Base-by-base conservation (phyloP, 2,888 invertebrate genomes). In the Drosophila vallismaia region DNA sequence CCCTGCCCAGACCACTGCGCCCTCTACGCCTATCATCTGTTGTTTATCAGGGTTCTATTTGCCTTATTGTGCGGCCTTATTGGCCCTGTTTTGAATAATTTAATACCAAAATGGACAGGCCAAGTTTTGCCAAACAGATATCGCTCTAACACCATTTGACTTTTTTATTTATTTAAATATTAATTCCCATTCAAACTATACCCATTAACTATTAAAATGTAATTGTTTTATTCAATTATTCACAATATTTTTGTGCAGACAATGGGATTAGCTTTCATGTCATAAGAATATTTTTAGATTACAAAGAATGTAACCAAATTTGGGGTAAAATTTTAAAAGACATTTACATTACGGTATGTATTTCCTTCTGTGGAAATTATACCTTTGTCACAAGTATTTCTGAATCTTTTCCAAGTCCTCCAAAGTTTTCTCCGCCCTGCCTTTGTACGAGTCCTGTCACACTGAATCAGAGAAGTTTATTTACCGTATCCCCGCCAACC, bases 101-200 rank as follows among this genome's bases (percentile, higher is more conserved):
- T 63, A 75, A 58, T 64, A 58, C 71, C 26, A 58, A 75, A 75
- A 71, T 66, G 74, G 75, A 44, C 49, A 45, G 53, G 55, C 58
- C 74, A 56, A 48, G 64, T 58, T 58, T 50, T 26, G 19, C n/a
- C 49, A 49, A 46, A 24, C 31, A 42, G 42, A 19, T n/a, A 42
- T 6, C 14, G n/a, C 19, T 19, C 19, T 19, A 19, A 19, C 19
- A 19, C 19, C 19, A 14, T 36, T 36, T 28, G 28, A 5, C 28
- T 28, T 28, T 3, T 28, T 28, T 28, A 28, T 28, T 28, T 19
- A 19, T 19, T 19, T 19, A 19, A 40, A 14, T 40, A 7, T 14
- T 14, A 14, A 14, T 40, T 40, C 40, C 12, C 19, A 42, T 40
- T 14, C 19, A 42, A n/a, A 26, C 28, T 19, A 19, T 19, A 19